Evolutionary conservation across 2,888 invertebrate genomes (phyloP), one percentile per base, ranked within the genome.

Genomic region (Latrodectus hesperus): DNA sequence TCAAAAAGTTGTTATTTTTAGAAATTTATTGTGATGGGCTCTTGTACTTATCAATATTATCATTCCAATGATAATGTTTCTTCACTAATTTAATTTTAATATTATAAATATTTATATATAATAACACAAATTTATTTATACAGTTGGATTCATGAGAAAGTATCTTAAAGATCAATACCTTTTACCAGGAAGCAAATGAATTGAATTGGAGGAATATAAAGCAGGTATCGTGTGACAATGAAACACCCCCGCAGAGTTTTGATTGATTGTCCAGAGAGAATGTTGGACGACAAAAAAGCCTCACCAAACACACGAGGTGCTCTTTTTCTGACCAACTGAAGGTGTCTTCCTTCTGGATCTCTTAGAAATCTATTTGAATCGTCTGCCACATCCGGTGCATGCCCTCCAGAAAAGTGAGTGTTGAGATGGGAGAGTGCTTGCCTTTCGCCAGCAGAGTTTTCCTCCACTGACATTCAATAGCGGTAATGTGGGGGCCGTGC

Each of bases 401-500:
- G 52, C 38, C 77, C 70, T 53, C 67, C 16, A 51, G 71, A 68
- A 26, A 52, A 22, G 16, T 64, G 83, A 64, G 76, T 60, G 55
- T 26, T 49, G 84, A 78, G 73, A 55, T 73, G 84, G 78, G 68
- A 73, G 78, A 78, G 78, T 73, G 73, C 84, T 84, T 84, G 84
- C 78, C 38, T 38, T 38, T 38, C 38, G 6, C 2, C 38, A 38
- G 38, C 6, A 38, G 2, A 38, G 6, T 38, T 38, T 38, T 38
- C 38, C 38, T 38, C 38, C 1, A 4, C 38, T 38, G 38, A 38
- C 38, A 38, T 4, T 38, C 38, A 38, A 38, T 38, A 38, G 38
- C 38, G 2, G 38, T 38, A 38, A 38, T 38, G 6, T 38, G 6
- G 38, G 38, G 38, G 6, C 38, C 38, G 38, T 38, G 4, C 38